These are phyloP conservation scores for Porites lutea DNA, from an alignment of 64 coral and sea anemone genomes.

Conservation along the genomic window DNA sequence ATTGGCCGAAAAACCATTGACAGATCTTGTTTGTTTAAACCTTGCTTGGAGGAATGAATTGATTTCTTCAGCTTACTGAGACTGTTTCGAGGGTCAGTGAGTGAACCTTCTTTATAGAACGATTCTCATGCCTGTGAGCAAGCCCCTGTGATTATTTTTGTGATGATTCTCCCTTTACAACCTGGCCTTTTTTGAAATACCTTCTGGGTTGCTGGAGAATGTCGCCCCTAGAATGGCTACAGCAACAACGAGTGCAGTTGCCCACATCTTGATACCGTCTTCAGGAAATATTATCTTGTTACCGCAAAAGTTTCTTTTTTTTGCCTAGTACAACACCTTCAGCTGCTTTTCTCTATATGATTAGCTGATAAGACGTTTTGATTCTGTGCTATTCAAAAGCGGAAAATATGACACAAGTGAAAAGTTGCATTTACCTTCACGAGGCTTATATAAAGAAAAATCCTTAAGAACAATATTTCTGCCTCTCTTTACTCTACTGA, in stretches of 20 bases:
- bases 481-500: too few species aligned
- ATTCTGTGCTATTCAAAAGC: neutral
- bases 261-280: neutral
- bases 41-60: too few species aligned
- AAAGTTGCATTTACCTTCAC: neutral
- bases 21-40: too few species aligned
- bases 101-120: too few species aligned
- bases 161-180: too few species aligned
- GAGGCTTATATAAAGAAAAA: neutral
- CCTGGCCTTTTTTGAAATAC: neutral
- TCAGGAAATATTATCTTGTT: neutral
- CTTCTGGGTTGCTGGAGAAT: conserved; percentile 12
- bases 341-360: neutral
- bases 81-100: too few species aligned
- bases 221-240: neutral
- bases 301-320: neutral
- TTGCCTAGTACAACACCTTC: too few species aligned
- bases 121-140: too few species aligned
- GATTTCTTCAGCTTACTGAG: too few species aligned
- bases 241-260: neutral
- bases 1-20: too few species aligned
- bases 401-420: neutral
- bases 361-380: neutral
- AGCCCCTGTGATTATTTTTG: too few species aligned
- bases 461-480: too few species aligned